phyloP scores from a whole-genome alignment of 2,113 vertebrate species.

The Tachysurus vachellii region DNA sequence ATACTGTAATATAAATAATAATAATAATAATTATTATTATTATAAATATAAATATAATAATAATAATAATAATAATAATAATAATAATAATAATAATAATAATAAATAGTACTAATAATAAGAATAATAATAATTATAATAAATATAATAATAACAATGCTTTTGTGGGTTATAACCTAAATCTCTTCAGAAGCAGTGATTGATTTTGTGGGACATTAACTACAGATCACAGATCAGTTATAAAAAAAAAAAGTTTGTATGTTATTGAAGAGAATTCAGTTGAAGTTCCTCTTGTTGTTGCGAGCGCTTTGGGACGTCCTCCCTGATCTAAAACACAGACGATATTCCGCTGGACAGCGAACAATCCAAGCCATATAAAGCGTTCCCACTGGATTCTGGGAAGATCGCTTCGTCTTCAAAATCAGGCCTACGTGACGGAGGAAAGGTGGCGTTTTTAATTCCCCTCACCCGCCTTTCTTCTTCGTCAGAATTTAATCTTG shows the following conservation, averaged over 20 bases:
- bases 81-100: too few relatives aligned
- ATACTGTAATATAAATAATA: too few relatives aligned
- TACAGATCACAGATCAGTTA: neutral
- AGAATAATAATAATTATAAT: too few relatives aligned
- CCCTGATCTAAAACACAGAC: slow-evolving; percentile 32
- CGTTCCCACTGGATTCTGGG: slow-evolving; percentile 57
- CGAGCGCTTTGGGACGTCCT: neutral
- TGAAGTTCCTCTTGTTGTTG: neutral
- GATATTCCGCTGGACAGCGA: slow-evolving; percentile 44
- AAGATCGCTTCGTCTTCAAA: slow-evolving; percentile 64
- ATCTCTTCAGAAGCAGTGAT: neutral
- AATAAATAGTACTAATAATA: too few relatives aligned
- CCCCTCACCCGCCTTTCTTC: slow-evolving; percentile 42
- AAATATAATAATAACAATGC: too few relatives aligned
- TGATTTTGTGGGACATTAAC: neutral
- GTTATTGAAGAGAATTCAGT: neutral
- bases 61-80: too few relatives aligned
- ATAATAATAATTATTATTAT: too few relatives aligned
- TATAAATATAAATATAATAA: too few relatives aligned
- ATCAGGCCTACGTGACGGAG: slow-evolving; percentile 66
- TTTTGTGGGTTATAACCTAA: neutral
- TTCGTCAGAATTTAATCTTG: slow-evolving; percentile 31
- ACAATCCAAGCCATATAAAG: slow-evolving; percentile 64
- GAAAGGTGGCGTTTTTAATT: slow-evolving; percentile 62
- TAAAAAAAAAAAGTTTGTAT: neutral